Conservation (phyloP, 2,888 invertebrate species). For the Polymixis flavicincta region DNA sequence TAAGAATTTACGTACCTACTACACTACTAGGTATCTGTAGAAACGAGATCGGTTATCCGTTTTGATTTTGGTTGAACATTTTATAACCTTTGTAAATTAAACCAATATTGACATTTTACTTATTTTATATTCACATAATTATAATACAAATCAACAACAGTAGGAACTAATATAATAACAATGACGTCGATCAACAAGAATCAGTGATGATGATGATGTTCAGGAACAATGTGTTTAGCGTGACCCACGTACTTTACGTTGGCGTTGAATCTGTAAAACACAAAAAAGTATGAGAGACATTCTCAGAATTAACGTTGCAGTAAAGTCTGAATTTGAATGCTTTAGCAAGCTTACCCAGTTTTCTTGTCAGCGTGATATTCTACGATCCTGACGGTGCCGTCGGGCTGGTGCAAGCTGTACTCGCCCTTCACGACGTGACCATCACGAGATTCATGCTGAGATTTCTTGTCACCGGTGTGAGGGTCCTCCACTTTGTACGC, state of each 20-base stretch:
- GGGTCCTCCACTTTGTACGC: constrained; percentile 84
- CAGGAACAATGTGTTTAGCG: constrained; percentile 64
- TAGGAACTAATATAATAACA: constrained; percentile 21
- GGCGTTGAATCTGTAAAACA: constrained; percentile 72
- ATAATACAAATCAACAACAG: constrained; percentile 32
- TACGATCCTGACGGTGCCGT: constrained; percentile 83
- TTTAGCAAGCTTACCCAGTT: constrained; percentile 41
- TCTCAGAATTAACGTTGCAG: not conserved
- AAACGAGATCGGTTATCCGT: not conserved
- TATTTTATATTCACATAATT: constrained; percentile 11
- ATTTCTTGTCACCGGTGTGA: constrained; percentile 84
- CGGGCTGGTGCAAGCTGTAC: constrained; percentile 84
- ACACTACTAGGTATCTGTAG: not conserved
- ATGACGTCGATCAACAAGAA: not conserved
- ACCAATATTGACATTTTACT: not conserved
- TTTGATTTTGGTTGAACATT: too few species aligned
- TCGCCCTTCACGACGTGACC: constrained; percentile 79
- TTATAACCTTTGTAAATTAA: not conserved
- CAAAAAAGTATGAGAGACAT: not conserved
- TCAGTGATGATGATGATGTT: constrained; percentile 60
- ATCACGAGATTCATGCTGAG: constrained; percentile 76
- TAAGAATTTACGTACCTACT: not conserved
- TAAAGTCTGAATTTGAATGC: not conserved
- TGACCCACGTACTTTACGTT: constrained; percentile 69
- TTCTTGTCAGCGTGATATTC: constrained; percentile 81